Evolutionary conservation across 53 echinoderm and acorn worm genomes (phyloP).

Genomic region (Patiria pectinifera): DNA sequence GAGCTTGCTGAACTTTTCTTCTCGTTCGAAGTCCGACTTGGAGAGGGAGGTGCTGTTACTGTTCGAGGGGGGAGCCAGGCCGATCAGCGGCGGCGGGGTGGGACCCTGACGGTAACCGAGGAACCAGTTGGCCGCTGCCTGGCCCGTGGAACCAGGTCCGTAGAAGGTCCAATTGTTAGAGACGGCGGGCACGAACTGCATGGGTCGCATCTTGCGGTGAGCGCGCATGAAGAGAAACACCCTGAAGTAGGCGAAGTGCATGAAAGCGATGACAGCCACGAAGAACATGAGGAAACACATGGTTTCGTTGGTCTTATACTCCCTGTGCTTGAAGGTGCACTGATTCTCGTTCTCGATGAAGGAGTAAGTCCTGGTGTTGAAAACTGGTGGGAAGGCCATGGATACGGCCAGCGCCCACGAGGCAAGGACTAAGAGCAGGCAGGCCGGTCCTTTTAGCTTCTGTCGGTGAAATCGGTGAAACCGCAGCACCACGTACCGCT

Average conservation of each 20-base stretch:
- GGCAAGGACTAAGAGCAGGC: constrained; percentile 81
- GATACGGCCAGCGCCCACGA: constrained; percentile 93
- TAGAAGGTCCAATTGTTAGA: constrained; percentile 99
- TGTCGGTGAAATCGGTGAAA: constrained; percentile 95
- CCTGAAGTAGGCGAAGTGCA: constrained; percentile 84
- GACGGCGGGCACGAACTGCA: constrained; percentile 93
- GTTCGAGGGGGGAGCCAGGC: constrained; percentile 78
- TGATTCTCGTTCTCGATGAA: constrained; percentile 84
- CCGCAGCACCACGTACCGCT: constrained; percentile 91
- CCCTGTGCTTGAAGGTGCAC: constrained; percentile 80
- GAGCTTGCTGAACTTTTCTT: constrained; percentile 82
- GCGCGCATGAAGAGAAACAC: constrained; percentile 96
- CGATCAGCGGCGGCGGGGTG: constrained; percentile 86
- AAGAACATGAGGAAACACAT: constrained; percentile 89
- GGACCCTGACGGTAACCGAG: constrained; percentile 90
- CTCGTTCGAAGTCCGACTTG: constrained; percentile 83
- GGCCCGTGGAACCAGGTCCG: constrained; percentile 93
- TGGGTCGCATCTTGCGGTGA: constrained; percentile 94
- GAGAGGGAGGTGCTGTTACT: constrained; percentile 79
- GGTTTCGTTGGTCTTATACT: constrained; percentile 80
- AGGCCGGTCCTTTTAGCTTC: constrained; percentile 86
- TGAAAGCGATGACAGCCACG: constrained; percentile 79
- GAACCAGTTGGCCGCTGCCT: constrained; percentile 93
- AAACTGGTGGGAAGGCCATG: constrained; percentile 97
- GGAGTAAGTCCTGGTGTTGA: constrained; percentile 84